These are phyloP conservation scores for Anolis carolinensis DNA, from an alignment of 2,113 vertebrate genomes.

Conservation along the genomic window DNA sequence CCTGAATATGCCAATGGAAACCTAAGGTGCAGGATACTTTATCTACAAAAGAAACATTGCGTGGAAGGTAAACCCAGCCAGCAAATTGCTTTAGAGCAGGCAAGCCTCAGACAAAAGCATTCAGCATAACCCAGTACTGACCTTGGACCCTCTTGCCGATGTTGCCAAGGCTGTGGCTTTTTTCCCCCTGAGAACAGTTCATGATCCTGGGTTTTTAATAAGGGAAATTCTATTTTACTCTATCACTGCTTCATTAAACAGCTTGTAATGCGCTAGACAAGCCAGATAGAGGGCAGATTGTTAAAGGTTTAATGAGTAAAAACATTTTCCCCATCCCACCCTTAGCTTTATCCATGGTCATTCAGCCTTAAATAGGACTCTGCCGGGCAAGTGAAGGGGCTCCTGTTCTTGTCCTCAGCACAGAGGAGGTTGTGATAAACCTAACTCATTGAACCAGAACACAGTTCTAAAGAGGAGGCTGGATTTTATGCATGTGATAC, in stretches of 20 bases:
- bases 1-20: constrained; percentile 23
- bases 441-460: constrained; percentile 3
- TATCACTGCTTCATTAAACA: constrained; percentile 47
- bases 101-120: neutral
- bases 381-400: constrained; percentile 32
- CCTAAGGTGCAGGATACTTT: constrained; percentile 9
- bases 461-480: neutral
- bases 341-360: constrained; percentile 32
- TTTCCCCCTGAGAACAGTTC: neutral
- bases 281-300: constrained; percentile 43
- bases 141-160: neutral
- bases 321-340: constrained; percentile 26
- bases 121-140: neutral
- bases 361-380: constrained; percentile 32
- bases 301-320: constrained; percentile 63
- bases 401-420: constrained; percentile 37
- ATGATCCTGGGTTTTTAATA: neutral
- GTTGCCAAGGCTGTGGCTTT: neutral
- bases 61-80: accelerated
- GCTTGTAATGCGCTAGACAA: neutral
- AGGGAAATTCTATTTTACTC: accelerated
- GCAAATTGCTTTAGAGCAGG: neutral
- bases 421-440: constrained; percentile 3
- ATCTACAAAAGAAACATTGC: neutral
- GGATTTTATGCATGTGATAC: accelerated